Base-by-base conservation (phyloP, 2,888 invertebrate genomes). In the Synergus gifuensis region DNA sequence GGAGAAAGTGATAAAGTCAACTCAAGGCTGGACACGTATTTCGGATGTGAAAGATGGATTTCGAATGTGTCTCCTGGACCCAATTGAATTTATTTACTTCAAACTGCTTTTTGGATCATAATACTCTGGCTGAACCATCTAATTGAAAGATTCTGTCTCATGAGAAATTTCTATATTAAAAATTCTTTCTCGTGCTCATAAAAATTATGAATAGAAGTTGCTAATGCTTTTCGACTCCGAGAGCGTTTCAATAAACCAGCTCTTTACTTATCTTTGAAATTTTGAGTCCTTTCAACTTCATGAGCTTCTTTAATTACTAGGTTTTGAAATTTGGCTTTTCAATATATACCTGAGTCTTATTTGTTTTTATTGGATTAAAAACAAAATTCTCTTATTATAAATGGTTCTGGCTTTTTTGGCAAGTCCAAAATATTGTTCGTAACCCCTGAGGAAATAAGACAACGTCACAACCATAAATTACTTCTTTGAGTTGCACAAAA, bases 381-480 rank as follows among this genome's bases (percentile, higher is more conserved):
- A 18, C 58, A 58, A 18, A 58, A 58, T 9, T 11, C 0, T 58
- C 58, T 18, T 11, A 18, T 58, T 58, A 18, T 0, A 58, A 58
- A 18, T 18, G 58, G 9, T 58, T 58, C 9, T 18, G 18, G 4
- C 58, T 18, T 58, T 44, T 66, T 73, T 73, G n/a, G 36, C n/a
- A 54, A 40, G 9, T 54, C 12, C n/a, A 54, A 58, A 73, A 54
- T 40, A 54, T 54, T 73, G 12, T 54, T 73, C 40, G 54, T 54
- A 73, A 36, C 4, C n/a, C 54, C 73, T 16, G 18, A 54, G 28
- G 49, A 73, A 36, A 73, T 36, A 69, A 46, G 28, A 36, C 16
- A 69, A 69, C 46, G 73, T 73, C 54, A 54, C 73, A 40, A 54
- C 49, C 73, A 36, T 73, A 73, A 73, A 73, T 73, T 73, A 40